These are phyloP conservation scores for Phoxinus phoxinus DNA, from an alignment of 2,113 vertebrate species.

Conservation along the genomic window DNA sequence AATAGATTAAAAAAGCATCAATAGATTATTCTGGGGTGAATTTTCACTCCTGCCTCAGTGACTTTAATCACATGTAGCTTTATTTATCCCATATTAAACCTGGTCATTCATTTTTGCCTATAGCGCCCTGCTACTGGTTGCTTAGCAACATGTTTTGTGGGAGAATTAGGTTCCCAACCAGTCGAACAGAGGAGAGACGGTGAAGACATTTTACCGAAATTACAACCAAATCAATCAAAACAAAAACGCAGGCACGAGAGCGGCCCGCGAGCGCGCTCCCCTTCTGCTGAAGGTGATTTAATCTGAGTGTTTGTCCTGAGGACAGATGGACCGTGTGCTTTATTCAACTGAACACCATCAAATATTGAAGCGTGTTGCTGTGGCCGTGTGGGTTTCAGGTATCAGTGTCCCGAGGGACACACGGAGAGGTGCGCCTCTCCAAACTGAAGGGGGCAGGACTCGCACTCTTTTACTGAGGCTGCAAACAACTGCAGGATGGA, in stretches of 20 bases:
- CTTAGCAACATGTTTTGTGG: constrained; percentile 53
- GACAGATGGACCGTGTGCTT: constrained; percentile 49
- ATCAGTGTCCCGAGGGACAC: constrained; percentile 59
- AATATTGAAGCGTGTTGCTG: constrained; percentile 73
- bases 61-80: constrained; percentile 23
- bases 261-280: neutral
- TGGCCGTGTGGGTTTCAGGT: constrained; percentile 71
- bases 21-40: neutral
- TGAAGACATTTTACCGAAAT: constrained; percentile 19
- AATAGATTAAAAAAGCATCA: no score
- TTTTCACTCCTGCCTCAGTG: neutral
- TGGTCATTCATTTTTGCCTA: neutral
- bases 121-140: constrained; percentile 31
- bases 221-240: constrained; percentile 20
- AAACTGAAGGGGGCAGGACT: constrained; percentile 17
- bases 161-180: constrained; percentile 36
- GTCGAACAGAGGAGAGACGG: constrained; percentile 25
- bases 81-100: constrained; percentile 13
- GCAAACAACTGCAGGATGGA: constrained; percentile 2
- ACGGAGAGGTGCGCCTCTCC: neutral
- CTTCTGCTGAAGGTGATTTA: constrained; percentile 22
- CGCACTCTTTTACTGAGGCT: neutral
- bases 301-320: constrained; percentile 8
- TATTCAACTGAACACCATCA: constrained; percentile 65
- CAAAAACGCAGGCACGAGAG: neutral